Percentiles rank a stretch among this genome's conserved stretches.
Conservation (phyloP, 2,113 vertebrate species). For the Halichoeres trimaculatus region DNA sequence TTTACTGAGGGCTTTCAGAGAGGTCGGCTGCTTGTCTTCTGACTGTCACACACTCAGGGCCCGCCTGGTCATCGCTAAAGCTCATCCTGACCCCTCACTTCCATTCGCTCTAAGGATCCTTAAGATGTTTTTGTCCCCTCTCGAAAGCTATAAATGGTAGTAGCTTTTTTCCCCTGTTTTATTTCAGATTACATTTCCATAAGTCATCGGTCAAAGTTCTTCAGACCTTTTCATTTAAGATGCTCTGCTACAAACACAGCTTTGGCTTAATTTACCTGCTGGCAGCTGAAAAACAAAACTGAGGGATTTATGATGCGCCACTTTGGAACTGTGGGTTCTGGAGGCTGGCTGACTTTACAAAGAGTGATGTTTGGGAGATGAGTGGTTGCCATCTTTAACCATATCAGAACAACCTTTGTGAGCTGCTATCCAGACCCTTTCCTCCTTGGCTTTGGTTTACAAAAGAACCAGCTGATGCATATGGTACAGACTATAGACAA, state of each 20-base stretch:
- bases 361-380: too few species aligned
- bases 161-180: too few species aligned
- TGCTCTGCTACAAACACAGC: conserved; percentile 17
- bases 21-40: conserved; percentile 53
- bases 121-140: not conserved
- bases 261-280: conserved; percentile 7
- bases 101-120: not conserved
- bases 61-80: conserved; percentile 28
- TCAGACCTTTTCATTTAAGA: not conserved
- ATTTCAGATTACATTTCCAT: conserved; percentile 2
- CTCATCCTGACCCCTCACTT: conserved; percentile 18
- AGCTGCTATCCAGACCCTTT: too few species aligned
- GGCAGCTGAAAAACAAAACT: not conserved
- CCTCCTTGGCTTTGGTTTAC: too few species aligned
- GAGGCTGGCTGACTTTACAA: too few species aligned
- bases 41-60: conserved; percentile 49
- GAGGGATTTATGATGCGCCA: too few species aligned
- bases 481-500: too few species aligned
- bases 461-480: too few species aligned
- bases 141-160: not conserved
- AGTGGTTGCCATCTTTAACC: too few species aligned
- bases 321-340: too few species aligned
- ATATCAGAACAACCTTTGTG: too few species aligned
- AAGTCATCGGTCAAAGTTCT: conserved; percentile 14
- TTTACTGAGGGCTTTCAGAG: conserved; percentile 62